Percentiles rank a stretch among this genome's conserved stretches.
Evolutionary conservation across 2,113 vertebrate genomes (phyloP).

Genomic region (Steatornis caripensis): DNA sequence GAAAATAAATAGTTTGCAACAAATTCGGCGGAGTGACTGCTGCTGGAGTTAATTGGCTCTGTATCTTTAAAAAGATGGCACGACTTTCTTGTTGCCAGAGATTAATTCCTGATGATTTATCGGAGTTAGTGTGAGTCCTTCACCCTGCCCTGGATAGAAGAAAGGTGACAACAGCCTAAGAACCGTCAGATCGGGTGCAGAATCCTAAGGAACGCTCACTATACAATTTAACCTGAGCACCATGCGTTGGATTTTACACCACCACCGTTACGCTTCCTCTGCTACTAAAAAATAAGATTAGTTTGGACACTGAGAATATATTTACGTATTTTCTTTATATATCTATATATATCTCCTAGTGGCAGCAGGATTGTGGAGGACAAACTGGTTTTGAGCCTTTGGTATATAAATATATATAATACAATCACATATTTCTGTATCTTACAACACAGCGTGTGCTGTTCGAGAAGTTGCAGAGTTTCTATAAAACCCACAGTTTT

Average conservation of each 20-base stretch:
- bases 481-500: background rate
- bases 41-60: slow-evolving; percentile 3
- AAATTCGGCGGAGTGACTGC: background rate
- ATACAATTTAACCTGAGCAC: background rate
- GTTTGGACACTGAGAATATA: background rate
- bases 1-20: slow-evolving; percentile 51
- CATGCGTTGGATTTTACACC: background rate
- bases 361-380: background rate
- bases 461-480: background rate
- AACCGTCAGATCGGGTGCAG: background rate
- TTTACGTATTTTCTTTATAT: background rate
- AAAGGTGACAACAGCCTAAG: background rate
- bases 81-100: background rate
- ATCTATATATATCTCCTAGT: no score
- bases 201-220: background rate
- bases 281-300: background rate
- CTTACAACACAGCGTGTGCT: background rate
- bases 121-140: background rate
- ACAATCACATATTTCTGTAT: background rate
- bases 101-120: slow-evolving; percentile 30
- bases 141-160: background rate
- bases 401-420: background rate
- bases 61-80: background rate
- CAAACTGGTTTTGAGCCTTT: background rate
- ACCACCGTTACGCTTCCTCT: background rate